Conservation (phyloP, 2,113 vertebrate species). For the Cephalopholis sonnerati region DNA sequence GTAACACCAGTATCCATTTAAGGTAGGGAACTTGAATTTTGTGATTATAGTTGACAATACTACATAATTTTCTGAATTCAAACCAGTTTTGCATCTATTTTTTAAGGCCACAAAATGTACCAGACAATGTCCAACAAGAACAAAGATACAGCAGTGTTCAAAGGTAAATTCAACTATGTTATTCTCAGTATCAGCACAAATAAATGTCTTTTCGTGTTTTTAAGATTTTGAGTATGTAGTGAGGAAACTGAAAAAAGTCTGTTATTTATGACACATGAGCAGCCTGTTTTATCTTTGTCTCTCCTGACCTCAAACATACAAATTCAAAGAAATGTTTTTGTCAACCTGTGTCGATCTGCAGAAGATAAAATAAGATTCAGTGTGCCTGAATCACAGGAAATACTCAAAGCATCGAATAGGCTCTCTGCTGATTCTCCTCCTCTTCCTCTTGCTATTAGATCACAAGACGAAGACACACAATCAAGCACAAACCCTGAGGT, state of each 20-base stretch:
- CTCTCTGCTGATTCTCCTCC: not conserved
- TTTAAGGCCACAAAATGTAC: constrained; percentile 7
- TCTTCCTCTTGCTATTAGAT: not conserved
- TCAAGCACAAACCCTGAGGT: not conserved
- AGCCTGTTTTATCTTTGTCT: no score
- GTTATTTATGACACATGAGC: not conserved
- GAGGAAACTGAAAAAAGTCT: not conserved
- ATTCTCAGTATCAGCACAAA: not conserved
- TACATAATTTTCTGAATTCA: not conserved
- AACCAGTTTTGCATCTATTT: not conserved
- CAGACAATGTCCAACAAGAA: not conserved
- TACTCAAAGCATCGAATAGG: no score
- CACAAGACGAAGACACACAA: not conserved
- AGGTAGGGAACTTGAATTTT: not conserved
- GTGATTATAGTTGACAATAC: not conserved
- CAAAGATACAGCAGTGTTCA: not conserved
- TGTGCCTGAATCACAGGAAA: no score
- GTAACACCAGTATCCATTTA: not conserved
- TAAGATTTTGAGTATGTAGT: not conserved
- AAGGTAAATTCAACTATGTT: constrained; percentile 8
- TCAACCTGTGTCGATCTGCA: no score
- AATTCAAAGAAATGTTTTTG: no score
- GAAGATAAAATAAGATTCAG: no score
- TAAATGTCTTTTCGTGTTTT: not conserved
- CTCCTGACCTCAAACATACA: no score